A percentile compares a stretch with the other conserved stretches of the same genome.
These are phyloP conservation scores for Nomada ferruginata DNA, from an alignment of 2,888 invertebrate species.

Conservation along the genomic window DNA sequence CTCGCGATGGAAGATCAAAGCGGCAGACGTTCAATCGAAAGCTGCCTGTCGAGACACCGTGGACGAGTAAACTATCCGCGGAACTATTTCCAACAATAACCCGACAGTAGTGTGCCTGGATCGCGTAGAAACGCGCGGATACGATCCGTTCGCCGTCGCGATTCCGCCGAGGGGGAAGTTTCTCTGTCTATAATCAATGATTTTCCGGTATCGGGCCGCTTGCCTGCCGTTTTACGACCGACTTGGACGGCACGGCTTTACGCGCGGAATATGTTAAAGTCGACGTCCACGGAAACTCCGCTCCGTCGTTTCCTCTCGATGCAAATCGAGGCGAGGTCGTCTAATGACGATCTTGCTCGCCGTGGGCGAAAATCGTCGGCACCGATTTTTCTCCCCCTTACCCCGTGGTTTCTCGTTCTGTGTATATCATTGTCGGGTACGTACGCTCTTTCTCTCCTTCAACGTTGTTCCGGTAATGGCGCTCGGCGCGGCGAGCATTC, in stretches of 20 bases:
- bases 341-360: slow-evolving; percentile 79
- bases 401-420: slow-evolving; percentile 41
- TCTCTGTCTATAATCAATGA: slow-evolving; percentile 54
- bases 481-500: slow-evolving; percentile 70
- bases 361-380: slow-evolving; percentile 74
- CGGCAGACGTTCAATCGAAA: slow-evolving; percentile 47
- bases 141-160: slow-evolving; percentile 31
- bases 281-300: slow-evolving; percentile 71
- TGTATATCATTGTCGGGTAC: not conserved
- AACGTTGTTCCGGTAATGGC: slow-evolving; percentile 56
- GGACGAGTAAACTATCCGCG: slow-evolving; percentile 53
- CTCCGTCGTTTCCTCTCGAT: slow-evolving; percentile 75
- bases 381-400: slow-evolving; percentile 70
- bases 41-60: slow-evolving; percentile 43
- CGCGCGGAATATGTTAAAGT: slow-evolving; percentile 77
- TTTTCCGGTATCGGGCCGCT: slow-evolving; percentile 56
- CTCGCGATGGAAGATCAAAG: slow-evolving; percentile 55
- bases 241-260: slow-evolving; percentile 70
- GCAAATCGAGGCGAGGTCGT: slow-evolving; percentile 74
- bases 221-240: slow-evolving; percentile 73
- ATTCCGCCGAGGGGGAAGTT: slow-evolving; percentile 23
- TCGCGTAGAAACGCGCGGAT: slow-evolving; percentile 12
- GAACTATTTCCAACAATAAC: slow-evolving; percentile 58
- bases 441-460: not conserved
- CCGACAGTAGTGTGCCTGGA: not conserved